These are phyloP conservation scores for Alauda arvensis DNA, from an alignment of 2,797 vertebrate genomes.

Conservation along the genomic window DNA sequence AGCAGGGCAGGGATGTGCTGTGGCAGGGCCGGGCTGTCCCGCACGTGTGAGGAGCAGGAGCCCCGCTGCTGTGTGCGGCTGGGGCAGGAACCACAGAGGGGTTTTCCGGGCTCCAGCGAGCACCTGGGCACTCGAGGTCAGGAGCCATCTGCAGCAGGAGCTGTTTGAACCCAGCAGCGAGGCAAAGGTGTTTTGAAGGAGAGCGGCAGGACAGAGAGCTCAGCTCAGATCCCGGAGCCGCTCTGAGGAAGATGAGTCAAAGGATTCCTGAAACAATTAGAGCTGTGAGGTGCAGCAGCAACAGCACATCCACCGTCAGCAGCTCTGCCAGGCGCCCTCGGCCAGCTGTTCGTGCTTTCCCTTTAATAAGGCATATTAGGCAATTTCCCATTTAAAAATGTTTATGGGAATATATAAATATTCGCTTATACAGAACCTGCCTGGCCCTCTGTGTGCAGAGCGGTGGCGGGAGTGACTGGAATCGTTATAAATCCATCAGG, in stretches of 20 bases:
- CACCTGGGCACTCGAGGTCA: not conserved
- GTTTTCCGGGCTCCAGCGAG: conserved; percentile 37
- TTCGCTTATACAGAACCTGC: not conserved
- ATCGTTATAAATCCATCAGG: not conserved
- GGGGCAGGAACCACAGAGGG: conserved; percentile 19
- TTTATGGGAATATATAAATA: conserved; percentile 20
- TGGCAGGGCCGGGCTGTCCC: not conserved
- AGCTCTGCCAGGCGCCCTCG: not conserved
- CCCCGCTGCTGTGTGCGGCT: not conserved
- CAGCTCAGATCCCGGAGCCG: not conserved
- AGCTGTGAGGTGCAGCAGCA: not conserved
- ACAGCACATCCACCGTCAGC: not conserved
- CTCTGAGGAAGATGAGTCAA: conserved; percentile 3
- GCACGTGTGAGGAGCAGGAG: conserved; percentile 5
- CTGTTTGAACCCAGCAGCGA: not conserved
- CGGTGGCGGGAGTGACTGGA: not conserved
- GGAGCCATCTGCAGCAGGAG: not conserved
- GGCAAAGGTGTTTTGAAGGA: not conserved
- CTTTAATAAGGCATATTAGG: not conserved
- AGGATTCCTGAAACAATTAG: not conserved
- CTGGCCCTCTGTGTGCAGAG: not conserved
- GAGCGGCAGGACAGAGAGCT: not conserved
- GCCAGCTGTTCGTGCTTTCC: not conserved
- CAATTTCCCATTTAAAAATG: conserved; percentile 37
- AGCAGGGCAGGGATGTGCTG: not conserved